These are phyloP conservation scores for Dasypolia templi DNA, from an alignment of 2,888 invertebrate species.

Conservation along the genomic window DNA sequence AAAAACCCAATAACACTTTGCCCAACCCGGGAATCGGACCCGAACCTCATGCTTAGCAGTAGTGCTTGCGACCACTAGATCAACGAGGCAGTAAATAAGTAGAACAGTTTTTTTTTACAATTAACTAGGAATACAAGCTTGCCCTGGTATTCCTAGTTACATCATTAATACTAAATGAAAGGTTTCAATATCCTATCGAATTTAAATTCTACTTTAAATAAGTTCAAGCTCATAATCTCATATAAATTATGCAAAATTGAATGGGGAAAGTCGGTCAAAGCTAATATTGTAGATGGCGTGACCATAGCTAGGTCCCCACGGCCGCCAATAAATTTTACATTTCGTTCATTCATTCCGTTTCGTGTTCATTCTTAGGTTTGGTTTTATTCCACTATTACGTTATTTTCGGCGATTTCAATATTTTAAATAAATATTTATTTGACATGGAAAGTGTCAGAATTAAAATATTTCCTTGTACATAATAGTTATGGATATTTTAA, in stretches of 20 bases:
- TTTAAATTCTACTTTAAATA: slow-evolving; percentile 12
- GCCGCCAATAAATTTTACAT: not conserved
- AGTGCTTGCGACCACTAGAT: not conserved
- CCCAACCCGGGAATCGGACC: not conserved
- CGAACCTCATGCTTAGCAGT: not conserved
- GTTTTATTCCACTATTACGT: not conserved
- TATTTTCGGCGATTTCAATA: not conserved
- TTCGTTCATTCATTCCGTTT: not conserved
- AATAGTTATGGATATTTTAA: too few relatives aligned
- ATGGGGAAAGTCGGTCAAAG: not conserved
- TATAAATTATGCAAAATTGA: slow-evolving; percentile 10
- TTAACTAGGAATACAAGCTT: not conserved
- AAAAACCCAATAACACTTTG: not conserved
- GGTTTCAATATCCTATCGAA: not conserved
- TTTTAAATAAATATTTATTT: too few relatives aligned
- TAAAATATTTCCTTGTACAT: too few relatives aligned
- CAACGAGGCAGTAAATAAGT: not conserved
- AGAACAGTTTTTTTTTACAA: not conserved
- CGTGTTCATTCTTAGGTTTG: not conserved
- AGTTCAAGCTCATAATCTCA: slow-evolving; percentile 23
- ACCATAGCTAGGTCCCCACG: not conserved
- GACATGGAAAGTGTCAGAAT: too few relatives aligned
- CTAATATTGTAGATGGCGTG: not conserved
- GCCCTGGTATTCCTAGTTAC: not conserved
- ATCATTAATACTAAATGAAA: not conserved